These are phyloP conservation scores for Monoplex corrugatus DNA, from an alignment of 2,888 invertebrate species.

Conservation along the genomic window DNA sequence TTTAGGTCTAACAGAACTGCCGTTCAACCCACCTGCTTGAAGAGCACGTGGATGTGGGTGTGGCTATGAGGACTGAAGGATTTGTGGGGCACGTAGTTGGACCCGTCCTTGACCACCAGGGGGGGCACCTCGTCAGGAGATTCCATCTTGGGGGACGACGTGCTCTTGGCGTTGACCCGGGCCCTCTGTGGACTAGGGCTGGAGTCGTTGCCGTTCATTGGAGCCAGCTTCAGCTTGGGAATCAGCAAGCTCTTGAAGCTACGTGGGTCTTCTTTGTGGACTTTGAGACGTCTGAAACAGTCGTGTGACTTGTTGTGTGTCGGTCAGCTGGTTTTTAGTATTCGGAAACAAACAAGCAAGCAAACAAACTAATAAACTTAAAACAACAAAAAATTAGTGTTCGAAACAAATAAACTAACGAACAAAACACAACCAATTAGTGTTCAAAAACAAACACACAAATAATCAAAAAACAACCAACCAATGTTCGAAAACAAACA, in stretches of 20 bases:
- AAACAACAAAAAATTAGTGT: neutral
- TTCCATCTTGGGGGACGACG: neutral
- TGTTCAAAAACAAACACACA: neutral
- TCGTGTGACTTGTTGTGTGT: no score
- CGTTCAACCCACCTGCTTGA: constrained; percentile 40
- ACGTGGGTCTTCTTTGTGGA: constrained; percentile 6
- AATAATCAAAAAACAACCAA: no score
- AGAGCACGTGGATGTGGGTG: constrained; percentile 41
- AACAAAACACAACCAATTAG: no score
- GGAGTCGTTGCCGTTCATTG: neutral
- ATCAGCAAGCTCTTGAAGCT: constrained; percentile 40
- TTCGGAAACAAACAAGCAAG: no score
- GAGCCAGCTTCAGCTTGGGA: constrained; percentile 1
- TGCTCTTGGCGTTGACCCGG: neutral
- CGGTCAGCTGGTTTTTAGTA: no score
- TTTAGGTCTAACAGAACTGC: no score
- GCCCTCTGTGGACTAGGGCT: no score
- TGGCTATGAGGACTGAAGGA: constrained; percentile 38
- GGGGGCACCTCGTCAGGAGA: neutral
- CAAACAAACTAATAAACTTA: no score
- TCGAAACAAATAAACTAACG: neutral
- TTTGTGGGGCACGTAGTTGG: constrained; percentile 41
- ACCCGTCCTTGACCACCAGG: neutral
- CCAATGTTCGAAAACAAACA: no score
- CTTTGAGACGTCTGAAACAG: neutral